phyloP scores from a whole-genome alignment of 2,888 invertebrate genomes.

The Malachius bipustulatus region DNA sequence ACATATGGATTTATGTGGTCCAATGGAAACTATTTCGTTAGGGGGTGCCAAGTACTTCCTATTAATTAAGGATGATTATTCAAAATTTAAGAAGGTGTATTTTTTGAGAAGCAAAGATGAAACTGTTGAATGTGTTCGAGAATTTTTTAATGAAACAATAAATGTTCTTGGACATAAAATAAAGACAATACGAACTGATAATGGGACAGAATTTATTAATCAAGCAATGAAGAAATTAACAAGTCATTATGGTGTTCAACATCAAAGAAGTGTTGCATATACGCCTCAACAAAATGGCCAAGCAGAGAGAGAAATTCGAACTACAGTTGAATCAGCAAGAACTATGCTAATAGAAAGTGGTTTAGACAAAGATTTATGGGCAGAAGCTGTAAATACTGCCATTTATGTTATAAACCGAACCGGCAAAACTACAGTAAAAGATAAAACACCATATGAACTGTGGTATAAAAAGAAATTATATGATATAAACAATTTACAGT shows the following conservation, averaged over 20 bases:
- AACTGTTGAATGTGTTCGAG: conserved; percentile 15
- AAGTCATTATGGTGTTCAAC: conserved; percentile 20
- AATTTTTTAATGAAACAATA: conserved; percentile 20
- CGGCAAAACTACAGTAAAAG: conserved; percentile 14
- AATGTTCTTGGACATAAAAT: conserved; percentile 22
- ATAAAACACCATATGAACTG: conserved; percentile 27
- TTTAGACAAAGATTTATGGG: conserved; percentile 22
- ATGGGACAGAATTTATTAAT: conserved; percentile 25
- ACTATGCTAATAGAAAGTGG: conserved; percentile 17
- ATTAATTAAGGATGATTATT: conserved; percentile 20
- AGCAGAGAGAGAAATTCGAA: conserved; percentile 28
- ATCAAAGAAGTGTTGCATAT: conserved; percentile 24
- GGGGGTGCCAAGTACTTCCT: conserved; percentile 15
- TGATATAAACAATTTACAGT: too few species aligned
- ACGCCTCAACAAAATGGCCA: conserved; percentile 31
- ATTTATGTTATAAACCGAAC: conserved; percentile 18
- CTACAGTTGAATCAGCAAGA: conserved; percentile 27
- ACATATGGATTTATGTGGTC: conserved; percentile 15
- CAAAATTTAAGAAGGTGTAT: conserved; percentile 15
- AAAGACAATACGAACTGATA: conserved; percentile 23
- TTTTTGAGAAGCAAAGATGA: conserved; percentile 20
- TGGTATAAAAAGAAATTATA: conserved; percentile 29
- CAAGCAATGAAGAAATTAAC: conserved; percentile 19
- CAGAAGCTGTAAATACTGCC: conserved; percentile 25
- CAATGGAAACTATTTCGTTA: conserved; percentile 12